phyloP scores from a whole-genome alignment of 2,113 vertebrate genomes.

The Amphiprion ocellaris region DNA sequence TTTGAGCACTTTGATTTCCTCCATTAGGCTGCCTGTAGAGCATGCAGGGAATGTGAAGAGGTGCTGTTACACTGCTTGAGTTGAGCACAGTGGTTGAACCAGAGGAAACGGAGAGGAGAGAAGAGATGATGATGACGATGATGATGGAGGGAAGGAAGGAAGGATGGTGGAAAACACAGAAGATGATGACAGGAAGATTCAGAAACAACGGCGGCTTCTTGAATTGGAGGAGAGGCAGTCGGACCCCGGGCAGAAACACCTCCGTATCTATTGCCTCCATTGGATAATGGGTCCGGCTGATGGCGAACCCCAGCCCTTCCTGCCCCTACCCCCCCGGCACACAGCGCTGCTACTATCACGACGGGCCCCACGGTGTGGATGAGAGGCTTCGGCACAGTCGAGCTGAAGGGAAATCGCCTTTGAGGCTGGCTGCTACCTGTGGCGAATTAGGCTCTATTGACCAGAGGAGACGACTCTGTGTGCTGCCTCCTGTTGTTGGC shows the following conservation, averaged over 20 bases:
- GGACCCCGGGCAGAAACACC: conserved; percentile 50
- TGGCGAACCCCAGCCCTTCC: conserved; percentile 22
- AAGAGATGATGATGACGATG: neutral
- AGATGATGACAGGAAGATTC: conserved; percentile 51
- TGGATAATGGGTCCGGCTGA: conserved; percentile 71
- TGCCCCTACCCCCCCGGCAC: conserved; percentile 28
- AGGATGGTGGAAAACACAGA: neutral
- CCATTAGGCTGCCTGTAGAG: conserved; percentile 79
- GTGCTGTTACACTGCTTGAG: conserved; percentile 61
- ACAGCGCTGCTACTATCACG: conserved; percentile 25
- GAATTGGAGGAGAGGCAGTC: conserved; percentile 27
- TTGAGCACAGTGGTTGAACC: conserved; percentile 36
- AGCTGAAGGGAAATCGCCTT: conserved; percentile 74
- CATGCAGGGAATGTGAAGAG: conserved; percentile 74
- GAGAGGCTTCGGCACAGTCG: conserved; percentile 69
- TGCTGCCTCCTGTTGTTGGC: conserved; percentile 58
- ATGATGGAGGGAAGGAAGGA: conserved; percentile 22
- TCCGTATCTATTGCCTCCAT: conserved; percentile 61
- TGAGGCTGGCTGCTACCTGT: conserved; percentile 73
- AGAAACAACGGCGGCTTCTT: conserved; percentile 51
- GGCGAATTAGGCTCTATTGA: conserved; percentile 82
- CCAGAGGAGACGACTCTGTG: conserved; percentile 71
- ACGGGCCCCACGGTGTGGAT: conserved; percentile 63
- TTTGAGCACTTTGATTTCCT: conserved; percentile 81
- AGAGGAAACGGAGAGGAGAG: conserved; percentile 37